phyloP scores from a whole-genome alignment of 2,888 invertebrate genomes.

The Ethmia dodecea region DNA sequence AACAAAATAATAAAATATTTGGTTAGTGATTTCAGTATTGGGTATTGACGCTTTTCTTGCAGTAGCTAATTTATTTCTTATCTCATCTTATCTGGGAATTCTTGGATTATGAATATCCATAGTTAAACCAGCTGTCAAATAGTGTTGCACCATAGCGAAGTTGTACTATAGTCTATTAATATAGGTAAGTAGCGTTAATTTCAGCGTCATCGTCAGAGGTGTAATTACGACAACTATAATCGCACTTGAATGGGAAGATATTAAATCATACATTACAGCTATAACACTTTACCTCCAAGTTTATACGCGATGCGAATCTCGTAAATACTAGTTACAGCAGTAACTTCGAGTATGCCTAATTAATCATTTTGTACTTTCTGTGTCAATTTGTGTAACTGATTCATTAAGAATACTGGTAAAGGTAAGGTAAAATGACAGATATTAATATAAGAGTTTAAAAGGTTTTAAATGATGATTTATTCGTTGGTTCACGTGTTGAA shows the following conservation, averaged over 20 bases:
- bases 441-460: conserved; percentile 4
- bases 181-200: too few species aligned
- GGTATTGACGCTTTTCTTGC: too few species aligned
- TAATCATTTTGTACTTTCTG: conserved; percentile 6
- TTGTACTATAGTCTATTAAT: too few species aligned
- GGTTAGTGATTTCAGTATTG: too few species aligned
- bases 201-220: conserved; percentile 4
- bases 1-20: too few species aligned
- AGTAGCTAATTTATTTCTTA: too few species aligned
- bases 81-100: too few species aligned
- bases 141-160: too few species aligned
- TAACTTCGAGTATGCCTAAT: background rate
- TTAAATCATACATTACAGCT: conserved; percentile 8
- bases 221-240: conserved; percentile 6
- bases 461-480: conserved; percentile 4
- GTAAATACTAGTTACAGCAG: conserved; percentile 7
- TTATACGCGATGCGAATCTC: conserved; percentile 8
- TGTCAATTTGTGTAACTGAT: conserved; percentile 1
- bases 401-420: conserved; percentile 5
- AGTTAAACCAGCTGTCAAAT: too few species aligned
- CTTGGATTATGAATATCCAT: too few species aligned
- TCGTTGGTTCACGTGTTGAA: background rate
- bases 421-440: conserved; percentile 10
- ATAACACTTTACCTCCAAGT: conserved; percentile 8
- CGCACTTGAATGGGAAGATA: conserved; percentile 5